These are phyloP conservation scores for Phylloscopus trochilus DNA, from an alignment of 2,113 vertebrate genomes.

Conservation along the genomic window DNA sequence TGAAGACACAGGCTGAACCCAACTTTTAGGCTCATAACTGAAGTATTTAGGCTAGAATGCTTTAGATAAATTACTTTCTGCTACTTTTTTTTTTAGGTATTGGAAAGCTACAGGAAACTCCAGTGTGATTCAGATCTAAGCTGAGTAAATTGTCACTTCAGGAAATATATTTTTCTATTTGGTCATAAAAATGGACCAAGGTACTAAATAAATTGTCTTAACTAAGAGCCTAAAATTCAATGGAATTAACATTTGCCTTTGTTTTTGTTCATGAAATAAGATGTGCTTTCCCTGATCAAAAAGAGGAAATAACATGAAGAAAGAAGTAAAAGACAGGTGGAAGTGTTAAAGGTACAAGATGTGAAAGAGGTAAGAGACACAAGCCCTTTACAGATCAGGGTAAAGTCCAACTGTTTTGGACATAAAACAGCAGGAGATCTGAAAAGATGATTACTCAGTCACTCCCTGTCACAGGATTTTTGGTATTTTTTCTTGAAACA, in stretches of 20 bases:
- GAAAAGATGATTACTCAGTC: not conserved
- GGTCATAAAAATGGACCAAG: not conserved
- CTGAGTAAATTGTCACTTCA: not conserved
- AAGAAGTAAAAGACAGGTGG: not conserved
- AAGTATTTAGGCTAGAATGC: not conserved
- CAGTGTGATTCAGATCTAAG: not conserved
- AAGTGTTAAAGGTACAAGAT: not conserved
- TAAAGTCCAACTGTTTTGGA: not conserved
- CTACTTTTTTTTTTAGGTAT: not conserved
- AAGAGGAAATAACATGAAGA: not conserved
- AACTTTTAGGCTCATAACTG: not conserved
- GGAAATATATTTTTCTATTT: not conserved
- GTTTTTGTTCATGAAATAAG: not conserved
- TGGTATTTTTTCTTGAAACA: not conserved
- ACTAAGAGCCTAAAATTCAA: not conserved
- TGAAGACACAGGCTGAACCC: not conserved
- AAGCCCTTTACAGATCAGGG: too few species aligned
- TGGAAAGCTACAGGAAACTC: not conserved
- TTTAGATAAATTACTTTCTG: not conserved
- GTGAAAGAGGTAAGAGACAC: not conserved
- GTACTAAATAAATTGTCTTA: not conserved
- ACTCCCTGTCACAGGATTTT: not conserved
- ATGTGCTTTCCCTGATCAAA: not conserved
- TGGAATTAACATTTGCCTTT: not conserved
- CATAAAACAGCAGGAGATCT: not conserved